Base-by-base conservation (phyloP, 2,888 invertebrate species). In the Meloe dianella region DNA sequence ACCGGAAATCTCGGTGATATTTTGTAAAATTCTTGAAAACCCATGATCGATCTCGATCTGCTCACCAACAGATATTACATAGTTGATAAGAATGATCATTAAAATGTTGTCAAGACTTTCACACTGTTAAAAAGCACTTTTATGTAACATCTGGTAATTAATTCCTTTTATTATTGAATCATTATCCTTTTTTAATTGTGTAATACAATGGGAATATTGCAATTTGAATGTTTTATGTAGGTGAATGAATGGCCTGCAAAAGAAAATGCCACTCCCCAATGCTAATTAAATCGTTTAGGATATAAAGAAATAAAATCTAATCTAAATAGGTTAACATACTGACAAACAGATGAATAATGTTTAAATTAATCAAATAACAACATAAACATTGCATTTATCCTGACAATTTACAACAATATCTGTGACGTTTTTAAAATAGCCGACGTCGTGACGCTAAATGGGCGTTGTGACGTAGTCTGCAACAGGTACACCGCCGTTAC, bases 91-190 rank as follows among this genome's bases (percentile, higher is more conserved):
- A 22, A 22, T 22, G 1, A 51, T 12, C 51, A 51, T 24, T 51
- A 51, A 51, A 24, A 51, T 51, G 22, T 51, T 51, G 24, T 51
- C 51, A 51, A 24, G 51, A 24, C 51, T 51, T 51, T 51, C 51
- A 51, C 51, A 22, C 51, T 51, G n/a, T n/a, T n/a, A n/a, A n/a
- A n/a, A n/a, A n/a, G 6, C n/a, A 17, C 7, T n/a, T 8, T 41
- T 41, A 7, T 17, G 17, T 17, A 41, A 41, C 41, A 41, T 41
- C 17, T 41, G 41, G 17, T 14, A n/a, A 38, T 38, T 38, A 38
- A 14, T 38, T 2, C 3, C 14, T 41, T n/a, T 12, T 2, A 41
- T 41, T 41, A 41, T 41, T 17, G 8, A 41, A 1, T 17, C 41
- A 41, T 41, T 41, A 41, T 41, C 41, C 17, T 17, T 41, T n/a